These are phyloP conservation scores for Platycercus adscitus DNA, from an alignment of 2,113 vertebrate species.

Conservation along the genomic window DNA sequence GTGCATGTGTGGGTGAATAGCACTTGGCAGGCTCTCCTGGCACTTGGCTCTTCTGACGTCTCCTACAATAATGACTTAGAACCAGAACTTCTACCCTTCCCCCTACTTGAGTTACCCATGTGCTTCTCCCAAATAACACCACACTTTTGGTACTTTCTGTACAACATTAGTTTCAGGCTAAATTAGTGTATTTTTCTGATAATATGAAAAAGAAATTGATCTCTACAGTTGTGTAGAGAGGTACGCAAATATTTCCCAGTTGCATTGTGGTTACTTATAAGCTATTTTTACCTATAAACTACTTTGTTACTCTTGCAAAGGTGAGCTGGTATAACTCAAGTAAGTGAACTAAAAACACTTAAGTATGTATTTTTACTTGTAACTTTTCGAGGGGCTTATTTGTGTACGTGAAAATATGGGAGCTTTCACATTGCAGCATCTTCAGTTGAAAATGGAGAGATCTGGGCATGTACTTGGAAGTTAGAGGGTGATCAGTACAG, in stretches of 20 bases:
- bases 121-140: background rate
- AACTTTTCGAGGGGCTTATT: background rate
- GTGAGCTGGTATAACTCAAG: background rate
- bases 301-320: background rate
- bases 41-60: background rate
- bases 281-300: background rate
- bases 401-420: background rate
- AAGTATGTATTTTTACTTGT: background rate
- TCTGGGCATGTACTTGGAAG: background rate
- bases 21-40: slow-evolving; percentile 22
- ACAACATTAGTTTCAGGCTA: background rate
- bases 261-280: background rate
- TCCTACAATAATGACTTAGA: background rate
- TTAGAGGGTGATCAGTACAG: background rate
- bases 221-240: background rate
- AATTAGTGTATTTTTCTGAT: background rate
- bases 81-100: background rate
- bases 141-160: background rate
- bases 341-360: background rate
- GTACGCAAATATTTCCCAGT: background rate
- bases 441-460: background rate
- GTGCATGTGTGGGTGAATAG: background rate
- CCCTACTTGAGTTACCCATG: background rate
- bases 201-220: background rate
- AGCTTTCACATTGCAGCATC: background rate